A percentile compares a stretch with the other conserved stretches of the same genome.
Evolutionary conservation across 2,888 invertebrate species (phyloP).

Genomic region (Lasioglossum zephyrum): DNA sequence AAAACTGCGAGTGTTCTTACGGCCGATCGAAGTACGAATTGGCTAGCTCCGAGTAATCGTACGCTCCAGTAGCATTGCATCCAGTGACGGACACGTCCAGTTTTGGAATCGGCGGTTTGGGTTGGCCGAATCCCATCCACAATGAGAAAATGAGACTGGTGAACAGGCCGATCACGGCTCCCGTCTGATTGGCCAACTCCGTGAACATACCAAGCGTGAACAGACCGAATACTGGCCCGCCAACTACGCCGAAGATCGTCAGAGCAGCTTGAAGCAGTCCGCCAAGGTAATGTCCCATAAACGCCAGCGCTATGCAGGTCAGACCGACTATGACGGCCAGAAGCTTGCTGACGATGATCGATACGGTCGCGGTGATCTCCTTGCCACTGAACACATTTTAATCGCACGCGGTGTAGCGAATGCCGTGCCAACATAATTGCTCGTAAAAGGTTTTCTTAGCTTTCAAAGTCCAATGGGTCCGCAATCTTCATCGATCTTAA

Average conservation of each 20-base stretch:
- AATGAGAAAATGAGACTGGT: conserved; percentile 89
- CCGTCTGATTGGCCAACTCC: conserved; percentile 90
- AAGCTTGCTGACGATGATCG: conserved; percentile 84
- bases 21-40: conserved; percentile 3
- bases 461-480: background rate
- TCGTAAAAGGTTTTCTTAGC: background rate
- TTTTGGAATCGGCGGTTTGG: conserved; percentile 87
- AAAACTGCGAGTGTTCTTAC: conserved; percentile 32
- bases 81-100: conserved; percentile 87
- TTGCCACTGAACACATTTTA: conserved; percentile 64
- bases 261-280: conserved; percentile 92
- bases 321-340: conserved; percentile 91
- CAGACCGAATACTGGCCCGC: conserved; percentile 93
- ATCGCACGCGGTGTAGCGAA: background rate
- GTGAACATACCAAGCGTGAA: conserved; percentile 95
- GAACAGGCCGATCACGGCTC: conserved; percentile 89
- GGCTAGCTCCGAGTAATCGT: conserved; percentile 8
- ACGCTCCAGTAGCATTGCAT: conserved; percentile 82
- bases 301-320: conserved; percentile 91
- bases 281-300: conserved; percentile 86
- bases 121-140: conserved; percentile 94
- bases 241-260: conserved; percentile 94
- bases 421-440: background rate
- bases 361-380: conserved; percentile 58
- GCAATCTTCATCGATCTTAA: background rate